Conservation (phyloP, 2,113 vertebrate genomes). For the Orthochromis malagaraziensis region DNA sequence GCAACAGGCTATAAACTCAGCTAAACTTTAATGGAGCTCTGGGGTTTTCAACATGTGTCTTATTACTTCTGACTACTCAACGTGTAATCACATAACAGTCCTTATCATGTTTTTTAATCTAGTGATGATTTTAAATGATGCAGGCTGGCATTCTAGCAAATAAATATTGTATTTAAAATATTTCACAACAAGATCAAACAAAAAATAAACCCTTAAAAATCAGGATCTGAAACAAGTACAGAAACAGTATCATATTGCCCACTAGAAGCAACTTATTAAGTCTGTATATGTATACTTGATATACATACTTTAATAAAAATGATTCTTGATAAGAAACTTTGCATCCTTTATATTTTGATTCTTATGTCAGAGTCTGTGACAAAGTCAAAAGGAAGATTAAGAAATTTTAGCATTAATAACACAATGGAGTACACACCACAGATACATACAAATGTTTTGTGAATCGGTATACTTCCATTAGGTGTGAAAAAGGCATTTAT, state of each 20-base stretch:
- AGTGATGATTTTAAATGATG: not conserved
- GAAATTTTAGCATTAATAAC: not conserved
- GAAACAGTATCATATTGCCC: not conserved
- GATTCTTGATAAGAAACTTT: too few relatives aligned
- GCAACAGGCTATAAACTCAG: not conserved
- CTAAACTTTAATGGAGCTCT: not conserved
- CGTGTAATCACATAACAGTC: not conserved
- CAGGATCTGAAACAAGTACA: not conserved
- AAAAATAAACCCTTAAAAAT: not conserved
- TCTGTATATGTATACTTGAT: not conserved
- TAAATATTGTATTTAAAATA: not conserved
- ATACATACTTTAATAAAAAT: too few relatives aligned
- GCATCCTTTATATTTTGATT: too few relatives aligned
- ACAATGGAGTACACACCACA: not conserved
- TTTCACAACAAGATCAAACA: not conserved
- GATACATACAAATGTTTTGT: not conserved
- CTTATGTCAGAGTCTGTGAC: too few relatives aligned
- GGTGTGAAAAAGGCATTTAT: not conserved
- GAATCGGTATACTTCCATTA: not conserved
- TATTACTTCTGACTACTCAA: not conserved
- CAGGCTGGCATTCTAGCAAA: not conserved
- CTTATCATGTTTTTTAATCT: not conserved
- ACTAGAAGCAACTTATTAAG: not conserved
- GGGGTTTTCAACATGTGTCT: not conserved
- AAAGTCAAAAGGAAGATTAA: not conserved